Conservation (phyloP, 2,888 invertebrate genomes). For the Nebria salina region DNA sequence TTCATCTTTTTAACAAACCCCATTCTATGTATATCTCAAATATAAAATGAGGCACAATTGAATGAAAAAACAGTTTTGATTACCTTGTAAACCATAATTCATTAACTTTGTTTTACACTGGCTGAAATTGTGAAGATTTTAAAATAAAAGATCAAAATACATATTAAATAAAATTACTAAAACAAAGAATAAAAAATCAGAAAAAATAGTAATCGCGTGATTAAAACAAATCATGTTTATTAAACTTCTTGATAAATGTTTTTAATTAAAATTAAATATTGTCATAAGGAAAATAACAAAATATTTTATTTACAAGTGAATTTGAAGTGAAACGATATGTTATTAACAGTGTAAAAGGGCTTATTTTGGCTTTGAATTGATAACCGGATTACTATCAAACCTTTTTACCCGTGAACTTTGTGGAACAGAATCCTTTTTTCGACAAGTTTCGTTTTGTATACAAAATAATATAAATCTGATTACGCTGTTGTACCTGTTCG, state of each 20-base stretch:
- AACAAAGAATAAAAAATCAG: too few species aligned
- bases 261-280: too few species aligned
- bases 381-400: not conserved
- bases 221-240: too few species aligned
- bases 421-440: not conserved
- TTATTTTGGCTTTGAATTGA: not conserved
- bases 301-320: not conserved
- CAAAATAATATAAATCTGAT: conserved; percentile 1
- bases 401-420: not conserved
- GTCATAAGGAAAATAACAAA: too few species aligned
- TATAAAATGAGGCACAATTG: conserved; percentile 30
- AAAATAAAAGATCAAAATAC: too few species aligned
- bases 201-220: too few species aligned
- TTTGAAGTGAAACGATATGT: not conserved
- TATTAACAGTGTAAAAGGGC: not conserved
- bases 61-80: conserved; percentile 31
- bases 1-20: conserved; percentile 42
- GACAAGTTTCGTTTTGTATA: not conserved
- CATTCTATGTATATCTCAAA: conserved; percentile 6
- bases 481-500: not conserved
- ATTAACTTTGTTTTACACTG: too few species aligned
- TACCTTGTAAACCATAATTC: not conserved
- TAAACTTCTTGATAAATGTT: too few species aligned
- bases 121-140: too few species aligned
- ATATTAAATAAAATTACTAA: too few species aligned